Base-by-base conservation (phyloP, 2,797 vertebrate species). In the Trachops cirrhosus region DNA sequence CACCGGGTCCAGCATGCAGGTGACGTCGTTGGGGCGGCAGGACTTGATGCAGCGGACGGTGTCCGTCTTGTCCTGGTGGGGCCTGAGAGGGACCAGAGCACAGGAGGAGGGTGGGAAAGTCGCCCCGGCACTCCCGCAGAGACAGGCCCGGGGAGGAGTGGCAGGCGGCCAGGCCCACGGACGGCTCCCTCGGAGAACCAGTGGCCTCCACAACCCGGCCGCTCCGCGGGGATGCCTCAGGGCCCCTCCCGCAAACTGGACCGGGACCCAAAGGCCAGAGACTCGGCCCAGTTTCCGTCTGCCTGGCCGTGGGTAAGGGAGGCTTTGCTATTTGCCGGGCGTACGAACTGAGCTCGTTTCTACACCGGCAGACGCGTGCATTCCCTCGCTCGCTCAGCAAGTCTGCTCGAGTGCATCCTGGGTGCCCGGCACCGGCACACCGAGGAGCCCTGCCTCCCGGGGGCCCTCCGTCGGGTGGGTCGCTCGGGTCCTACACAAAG, bases 11-110 rank as follows among this genome's bases (percentile, higher is more conserved):
- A 99, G 92, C 48, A 99, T 87, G 34, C 99, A 99, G 97, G 96
- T 98, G 57, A 98, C 97, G 67, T 99, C 99, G 0, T 98, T 98
- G 12, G 99, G 99, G 62, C 98, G 99, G 97, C 99, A 99, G 90
- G 99, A 99, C 97, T 99, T 99, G 74, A 99, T 97, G 93, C 99
- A 99, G 82, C 99, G 99, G 78, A 99, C 95, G 0, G 98, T 99
- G 94, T 99, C 99, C 0, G 99, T 98, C 97, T 98, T 99, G 68
- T 99, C 98, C 4, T 99, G 98, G 93, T 98, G 99, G 37, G 97
- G 74, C 96, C 98, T 98, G 97, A 2, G 46, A 96, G 95, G 89
- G 96, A 97, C 0, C 32, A 98, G n/a, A 96, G 74, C 86, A 62
- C 48, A 74, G 3, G 39, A 32, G 0, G 74, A 5, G 0, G 64